A percentile compares a stretch with the other conserved stretches of the same genome.
Conservation (phyloP, 1,140 invertebrate species). For the Asbolus verrucosus region DNA sequence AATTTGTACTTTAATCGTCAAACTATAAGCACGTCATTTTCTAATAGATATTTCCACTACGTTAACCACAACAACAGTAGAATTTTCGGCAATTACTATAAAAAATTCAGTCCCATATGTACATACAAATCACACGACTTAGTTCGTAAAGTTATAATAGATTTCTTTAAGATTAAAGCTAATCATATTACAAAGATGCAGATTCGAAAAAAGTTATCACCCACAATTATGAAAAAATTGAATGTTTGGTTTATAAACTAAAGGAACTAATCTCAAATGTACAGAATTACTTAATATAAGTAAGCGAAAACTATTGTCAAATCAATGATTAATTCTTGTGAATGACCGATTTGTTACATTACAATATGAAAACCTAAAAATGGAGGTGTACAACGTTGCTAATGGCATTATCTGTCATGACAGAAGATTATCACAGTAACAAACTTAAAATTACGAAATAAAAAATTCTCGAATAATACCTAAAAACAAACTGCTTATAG, state of each 20-base stretch:
- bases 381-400: conserved; percentile 17
- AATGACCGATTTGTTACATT: background rate
- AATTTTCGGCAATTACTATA: conserved; percentile 37
- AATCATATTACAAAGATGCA: conserved; percentile 20
- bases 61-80: conserved; percentile 8
- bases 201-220: conserved; percentile 21
- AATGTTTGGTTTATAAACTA: conserved; percentile 6
- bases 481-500: conserved; percentile 55
- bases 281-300: conserved; percentile 31
- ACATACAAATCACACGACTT: conserved; percentile 28
- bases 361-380: conserved; percentile 4
- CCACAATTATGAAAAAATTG: conserved; percentile 12
- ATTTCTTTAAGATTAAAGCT: conserved; percentile 38
- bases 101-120: conserved; percentile 39
- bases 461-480: conserved; percentile 48
- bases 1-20: conserved; percentile 45
- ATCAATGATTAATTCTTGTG: conserved; percentile 6
- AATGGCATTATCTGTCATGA: conserved; percentile 58
- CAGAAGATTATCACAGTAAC: conserved; percentile 58
- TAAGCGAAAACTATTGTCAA: conserved; percentile 25
- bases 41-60: conserved; percentile 6
- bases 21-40: conserved; percentile 47
- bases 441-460: conserved; percentile 54
- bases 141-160: conserved; percentile 24
- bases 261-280: conserved; percentile 33